Conservation (phyloP, 2,113 vertebrate genomes). For the Nasalis larvatus region DNA sequence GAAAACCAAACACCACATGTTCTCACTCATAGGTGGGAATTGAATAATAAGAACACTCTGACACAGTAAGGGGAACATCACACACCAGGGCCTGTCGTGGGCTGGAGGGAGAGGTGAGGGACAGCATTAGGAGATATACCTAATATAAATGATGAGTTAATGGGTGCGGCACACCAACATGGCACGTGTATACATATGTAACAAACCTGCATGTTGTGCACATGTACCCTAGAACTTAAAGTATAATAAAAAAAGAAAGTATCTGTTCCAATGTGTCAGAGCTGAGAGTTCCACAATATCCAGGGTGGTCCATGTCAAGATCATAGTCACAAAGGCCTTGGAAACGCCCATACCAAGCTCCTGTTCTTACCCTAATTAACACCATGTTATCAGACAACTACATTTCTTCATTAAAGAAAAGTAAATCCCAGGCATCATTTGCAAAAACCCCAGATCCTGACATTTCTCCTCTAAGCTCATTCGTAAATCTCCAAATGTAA, state of each 20-base stretch:
- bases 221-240: too few species aligned
- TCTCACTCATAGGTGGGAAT: too few species aligned
- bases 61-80: too few species aligned
- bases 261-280: background rate
- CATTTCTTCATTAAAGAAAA: background rate
- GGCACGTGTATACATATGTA: too few species aligned
- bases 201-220: too few species aligned
- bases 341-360: background rate
- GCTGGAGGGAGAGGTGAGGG: too few species aligned
- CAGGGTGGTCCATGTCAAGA: background rate
- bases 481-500: background rate
- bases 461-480: background rate
- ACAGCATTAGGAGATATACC: too few species aligned
- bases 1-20: too few species aligned
- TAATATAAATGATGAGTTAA: too few species aligned
- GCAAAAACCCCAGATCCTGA: background rate
- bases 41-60: too few species aligned
- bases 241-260: background rate
- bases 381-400: background rate
- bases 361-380: background rate
- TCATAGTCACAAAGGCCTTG: background rate
- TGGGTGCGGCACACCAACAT: too few species aligned
- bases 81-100: too few species aligned
- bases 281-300: background rate
- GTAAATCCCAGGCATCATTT: background rate